Conservation (phyloP, 2,113 vertebrate genomes). For the Scortum barcoo region DNA sequence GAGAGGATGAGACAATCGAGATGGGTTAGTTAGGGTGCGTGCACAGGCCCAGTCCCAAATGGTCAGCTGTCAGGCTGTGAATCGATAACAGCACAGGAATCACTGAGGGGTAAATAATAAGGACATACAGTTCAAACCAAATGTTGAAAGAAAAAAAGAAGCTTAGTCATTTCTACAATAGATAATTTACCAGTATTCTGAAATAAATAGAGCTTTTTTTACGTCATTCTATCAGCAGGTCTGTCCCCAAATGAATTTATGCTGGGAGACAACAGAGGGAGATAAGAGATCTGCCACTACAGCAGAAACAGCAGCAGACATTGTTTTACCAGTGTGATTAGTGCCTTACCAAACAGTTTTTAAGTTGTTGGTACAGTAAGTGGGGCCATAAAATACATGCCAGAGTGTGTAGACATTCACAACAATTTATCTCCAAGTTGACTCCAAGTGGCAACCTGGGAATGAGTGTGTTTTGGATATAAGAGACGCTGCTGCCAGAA, state of each 20-base stretch:
- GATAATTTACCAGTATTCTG: not conserved
- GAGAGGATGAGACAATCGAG: not conserved
- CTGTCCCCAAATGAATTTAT: conserved; percentile 15
- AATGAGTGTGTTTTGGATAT: not conserved
- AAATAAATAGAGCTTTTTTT: not conserved
- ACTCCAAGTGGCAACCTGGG: not conserved
- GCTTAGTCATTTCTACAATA: not conserved
- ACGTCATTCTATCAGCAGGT: conserved; percentile 1
- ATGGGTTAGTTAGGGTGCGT: not conserved
- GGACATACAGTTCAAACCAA: conserved; percentile 8
- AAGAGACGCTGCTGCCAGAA: not conserved
- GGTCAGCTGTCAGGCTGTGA: not conserved
- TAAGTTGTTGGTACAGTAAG: not conserved
- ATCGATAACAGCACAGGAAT: not conserved
- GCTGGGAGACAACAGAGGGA: conserved; percentile 1
- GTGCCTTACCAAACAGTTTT: not conserved
- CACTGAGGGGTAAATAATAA: conserved; percentile 13
- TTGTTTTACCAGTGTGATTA: not conserved
- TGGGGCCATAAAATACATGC: not conserved
- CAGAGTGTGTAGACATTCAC: not conserved
- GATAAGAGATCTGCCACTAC: conserved; percentile 20
- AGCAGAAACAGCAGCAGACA: conserved; percentile 28
- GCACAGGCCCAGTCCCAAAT: conserved; percentile 1
- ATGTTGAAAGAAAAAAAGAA: not conserved
- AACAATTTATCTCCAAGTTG: not conserved